Conservation (phyloP, 2,888 invertebrate genomes). For the Frankliniella fusca region DNA sequence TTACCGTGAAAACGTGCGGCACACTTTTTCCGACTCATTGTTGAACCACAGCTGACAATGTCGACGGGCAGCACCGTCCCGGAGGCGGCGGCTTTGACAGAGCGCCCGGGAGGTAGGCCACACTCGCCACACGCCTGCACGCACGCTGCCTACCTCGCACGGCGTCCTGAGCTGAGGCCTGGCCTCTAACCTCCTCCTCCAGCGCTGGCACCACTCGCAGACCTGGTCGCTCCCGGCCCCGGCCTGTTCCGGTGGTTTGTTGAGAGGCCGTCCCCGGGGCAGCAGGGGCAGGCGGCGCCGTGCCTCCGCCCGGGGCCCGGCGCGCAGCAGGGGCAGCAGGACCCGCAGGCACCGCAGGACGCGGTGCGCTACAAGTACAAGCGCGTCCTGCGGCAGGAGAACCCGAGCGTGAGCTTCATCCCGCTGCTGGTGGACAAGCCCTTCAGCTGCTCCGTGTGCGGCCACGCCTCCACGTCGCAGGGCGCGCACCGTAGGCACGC, state of each 20-base stretch:
- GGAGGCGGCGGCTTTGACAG: not conserved
- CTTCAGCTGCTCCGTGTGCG: not conserved
- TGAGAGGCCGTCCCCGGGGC: not conserved
- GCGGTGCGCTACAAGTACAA: not conserved
- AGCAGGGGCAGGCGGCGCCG: not conserved
- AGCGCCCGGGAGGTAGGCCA: not conserved
- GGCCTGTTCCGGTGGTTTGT: not conserved
- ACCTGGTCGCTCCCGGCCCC: too few relatives aligned
- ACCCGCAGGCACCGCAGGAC: not conserved
- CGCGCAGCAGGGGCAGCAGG: not conserved
- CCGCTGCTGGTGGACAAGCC: not conserved
- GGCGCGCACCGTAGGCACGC: not conserved
- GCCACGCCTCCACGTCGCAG: not conserved
- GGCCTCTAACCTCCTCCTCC: not conserved
- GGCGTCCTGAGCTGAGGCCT: not conserved
- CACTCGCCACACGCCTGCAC: not conserved
- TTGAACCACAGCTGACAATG: too few relatives aligned
- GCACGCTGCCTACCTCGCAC: not conserved
- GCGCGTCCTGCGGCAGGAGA: not conserved
- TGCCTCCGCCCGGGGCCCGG: not conserved
- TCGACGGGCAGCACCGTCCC: not conserved
- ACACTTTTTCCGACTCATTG: too few relatives aligned
- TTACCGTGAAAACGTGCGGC: too few relatives aligned
- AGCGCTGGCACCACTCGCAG: too few relatives aligned
- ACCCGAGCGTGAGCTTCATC: not conserved